Conservation (phyloP, 2,797 vertebrate genomes). For the Lacerta bilineata region DNA sequence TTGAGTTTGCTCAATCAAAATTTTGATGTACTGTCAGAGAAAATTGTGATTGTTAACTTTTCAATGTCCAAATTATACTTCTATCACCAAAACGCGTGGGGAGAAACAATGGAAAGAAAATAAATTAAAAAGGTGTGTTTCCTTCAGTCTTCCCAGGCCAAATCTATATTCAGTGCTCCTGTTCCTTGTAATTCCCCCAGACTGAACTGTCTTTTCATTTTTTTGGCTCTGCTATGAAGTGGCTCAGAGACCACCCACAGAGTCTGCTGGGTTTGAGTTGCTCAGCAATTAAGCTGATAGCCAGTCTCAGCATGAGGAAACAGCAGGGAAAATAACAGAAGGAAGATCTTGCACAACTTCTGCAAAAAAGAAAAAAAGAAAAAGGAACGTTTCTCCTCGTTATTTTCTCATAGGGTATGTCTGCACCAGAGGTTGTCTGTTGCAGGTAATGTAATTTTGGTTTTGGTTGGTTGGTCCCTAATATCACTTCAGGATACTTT, state of each 20-base stretch:
- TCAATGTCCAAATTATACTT: slow-evolving; percentile 32
- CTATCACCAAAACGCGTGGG: not conserved
- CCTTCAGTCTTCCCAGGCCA: slow-evolving; percentile 35
- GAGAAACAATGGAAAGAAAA: not conserved
- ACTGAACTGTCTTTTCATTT: slow-evolving; percentile 47
- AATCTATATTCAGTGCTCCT: slow-evolving; percentile 51
- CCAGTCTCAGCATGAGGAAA: slow-evolving; percentile 47
- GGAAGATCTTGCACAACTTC: slow-evolving; percentile 36
- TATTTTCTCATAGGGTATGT: not conserved
- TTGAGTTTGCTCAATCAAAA: slow-evolving; percentile 21
- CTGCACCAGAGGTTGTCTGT: not conserved
- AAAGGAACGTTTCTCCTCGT: not conserved
- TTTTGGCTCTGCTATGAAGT: slow-evolving; percentile 41
- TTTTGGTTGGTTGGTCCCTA: not conserved
- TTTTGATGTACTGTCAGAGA: slow-evolving; percentile 23
- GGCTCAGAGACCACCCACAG: slow-evolving; percentile 50
- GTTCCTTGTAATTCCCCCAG: slow-evolving; percentile 47
- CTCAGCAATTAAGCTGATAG: slow-evolving; percentile 54
- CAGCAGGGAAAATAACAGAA: slow-evolving; percentile 54
- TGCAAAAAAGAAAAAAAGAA: not conserved
- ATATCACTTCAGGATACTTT: slow-evolving; percentile 13
- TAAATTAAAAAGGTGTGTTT: not conserved
- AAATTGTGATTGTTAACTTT: slow-evolving; percentile 24
- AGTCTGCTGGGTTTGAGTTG: slow-evolving; percentile 41
- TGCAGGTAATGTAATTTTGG: not conserved